Base-by-base conservation (phyloP, 2,113 vertebrate species). In the Perca schrenkii region DNA sequence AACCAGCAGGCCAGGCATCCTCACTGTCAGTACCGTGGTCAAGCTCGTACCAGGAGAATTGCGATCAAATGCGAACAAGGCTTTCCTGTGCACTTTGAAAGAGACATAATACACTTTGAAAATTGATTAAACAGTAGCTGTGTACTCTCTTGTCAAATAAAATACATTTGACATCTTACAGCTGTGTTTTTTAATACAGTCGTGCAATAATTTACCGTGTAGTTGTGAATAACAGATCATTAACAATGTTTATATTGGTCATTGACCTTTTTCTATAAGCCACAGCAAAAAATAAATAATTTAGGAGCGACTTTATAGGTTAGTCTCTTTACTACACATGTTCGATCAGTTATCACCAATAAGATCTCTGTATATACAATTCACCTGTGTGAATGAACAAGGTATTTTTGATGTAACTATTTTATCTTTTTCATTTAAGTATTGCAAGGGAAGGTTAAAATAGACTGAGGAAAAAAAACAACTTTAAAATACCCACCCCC, bases 1-100 rank as follows among this genome's bases (percentile, higher is more conserved):
- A 76, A 68, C 17, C 7, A 49, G 1, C 5, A 8, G 8, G 0
- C n/a, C 64, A 16, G 52, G 0, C 50, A 0, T 4, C 84, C 84
- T 19, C 2, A 0, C 2, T 91, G 90, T 49, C 17, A 88, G 0
- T 91, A 91, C 65, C 3, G 22, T 0, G 87, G 86, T 8, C 14
- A 3, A 0, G 0, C 11, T 4, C 6, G 13, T 16, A 85, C 81
- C 56, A 88, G 72, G 2, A 53, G 0, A 11, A 86, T 91, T 2
- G 43, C 19, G 13, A 85, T 91, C 46, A 15, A 0, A 36, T 91
- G 90, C 81, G 58, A 73, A 6, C 0, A 28, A 49, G 66, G 69
- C 34, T 15, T 10, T 0, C 90, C 90, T 57, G 86, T 86, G n/a
- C 86, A 91, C 53, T 88, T 50, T 76, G 73, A 57, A 0, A 0